Percentiles rank a stretch among this genome's conserved stretches.
These are phyloP conservation scores for Nomada ferruginata DNA, from an alignment of 2,888 invertebrate genomes.

Conservation along the genomic window DNA sequence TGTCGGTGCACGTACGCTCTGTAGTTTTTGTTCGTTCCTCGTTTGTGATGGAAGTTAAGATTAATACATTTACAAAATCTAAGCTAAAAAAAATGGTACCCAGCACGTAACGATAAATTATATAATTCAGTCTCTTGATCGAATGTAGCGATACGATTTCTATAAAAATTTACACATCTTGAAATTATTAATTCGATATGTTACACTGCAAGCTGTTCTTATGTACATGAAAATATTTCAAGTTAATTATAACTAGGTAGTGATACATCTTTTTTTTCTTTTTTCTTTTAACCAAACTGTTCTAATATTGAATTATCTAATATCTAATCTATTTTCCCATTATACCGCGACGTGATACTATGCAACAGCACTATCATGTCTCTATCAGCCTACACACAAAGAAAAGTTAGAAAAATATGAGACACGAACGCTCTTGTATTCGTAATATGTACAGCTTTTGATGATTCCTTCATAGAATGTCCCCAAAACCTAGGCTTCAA, in stretches of 20 bases:
- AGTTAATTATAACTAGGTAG: conserved; percentile 22
- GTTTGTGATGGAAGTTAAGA: conserved; percentile 35
- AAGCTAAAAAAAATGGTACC: conserved; percentile 54
- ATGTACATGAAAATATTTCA: conserved; percentile 34
- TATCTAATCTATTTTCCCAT: conserved; percentile 15
- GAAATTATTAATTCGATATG: conserved; percentile 44
- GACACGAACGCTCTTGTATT: conserved; percentile 32
- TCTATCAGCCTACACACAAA: conserved; percentile 20
- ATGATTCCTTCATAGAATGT: conserved; percentile 28
- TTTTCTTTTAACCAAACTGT: not conserved
- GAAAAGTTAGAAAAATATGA: conserved; percentile 57
- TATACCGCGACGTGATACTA: conserved; percentile 3
- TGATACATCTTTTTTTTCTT: conserved; percentile 3
- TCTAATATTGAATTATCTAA: conserved; percentile 17
- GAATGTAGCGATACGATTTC: conserved; percentile 47
- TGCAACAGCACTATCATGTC: conserved; percentile 20
- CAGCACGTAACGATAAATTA: conserved; percentile 68
- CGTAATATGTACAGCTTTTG: conserved; percentile 45
- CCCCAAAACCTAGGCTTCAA: conserved; percentile 25
- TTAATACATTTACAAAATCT: conserved; percentile 50
- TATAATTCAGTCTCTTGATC: conserved; percentile 64
- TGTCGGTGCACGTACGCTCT: conserved; percentile 14
- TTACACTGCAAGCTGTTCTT: conserved; percentile 35
- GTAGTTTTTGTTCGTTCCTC: conserved; percentile 10
- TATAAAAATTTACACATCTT: conserved; percentile 46